Base-by-base conservation (phyloP, 2,888 invertebrate genomes). In the Phyllotreta cruciferae region DNA sequence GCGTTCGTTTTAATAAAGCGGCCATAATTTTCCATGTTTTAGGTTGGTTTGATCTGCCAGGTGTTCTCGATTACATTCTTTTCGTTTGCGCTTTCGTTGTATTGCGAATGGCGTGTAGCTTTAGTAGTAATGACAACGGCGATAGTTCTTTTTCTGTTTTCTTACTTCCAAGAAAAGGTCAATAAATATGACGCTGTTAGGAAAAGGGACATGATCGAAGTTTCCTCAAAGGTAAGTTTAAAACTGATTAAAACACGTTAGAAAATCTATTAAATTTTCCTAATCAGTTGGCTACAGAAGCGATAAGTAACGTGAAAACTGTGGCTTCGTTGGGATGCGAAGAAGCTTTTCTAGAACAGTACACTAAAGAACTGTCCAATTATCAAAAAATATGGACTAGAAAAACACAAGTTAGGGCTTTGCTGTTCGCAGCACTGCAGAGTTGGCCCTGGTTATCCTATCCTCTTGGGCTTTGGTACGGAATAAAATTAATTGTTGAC, bases 11-110 rank as follows among this genome's bases (percentile, higher is more conserved):
- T 1, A 35, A 14, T 13, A n/a, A n/a, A n/a, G n/a, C n/a, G n/a
- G n/a, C n/a, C 77, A 36, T 73, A 90, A 90, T 90, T 90, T 9
- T 90, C 90, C 2, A 91, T 91, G 24, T 89, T 89, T 78, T 85
- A 91, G 66, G 86, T 92, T 57, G 91, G 91, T 4, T 88, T 88
- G n/a, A 85, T 91, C 7, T 79, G 91, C 0, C 90, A 91, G 78
- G 88, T 90, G 0, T 66, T 88, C 3, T 85, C 90, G 1, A 90
- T 91, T 0, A 83, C 92, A 35, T 74, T 84, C 0, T 80, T 92
- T 37, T 87, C 88, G 1, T 80, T 90, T 37, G 82, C 81, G 0
- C 78, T 91, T 3, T 85, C 89, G 0, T 80, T 91, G 73, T 85
- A 84, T 71, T 89, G 87, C 75, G 87, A 90, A 75, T 90, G 90